A percentile compares a stretch with the other conserved stretches of the same genome.
phyloP scores from a whole-genome alignment of 2,113 vertebrate species.

The Megaceryle torquata region DNA sequence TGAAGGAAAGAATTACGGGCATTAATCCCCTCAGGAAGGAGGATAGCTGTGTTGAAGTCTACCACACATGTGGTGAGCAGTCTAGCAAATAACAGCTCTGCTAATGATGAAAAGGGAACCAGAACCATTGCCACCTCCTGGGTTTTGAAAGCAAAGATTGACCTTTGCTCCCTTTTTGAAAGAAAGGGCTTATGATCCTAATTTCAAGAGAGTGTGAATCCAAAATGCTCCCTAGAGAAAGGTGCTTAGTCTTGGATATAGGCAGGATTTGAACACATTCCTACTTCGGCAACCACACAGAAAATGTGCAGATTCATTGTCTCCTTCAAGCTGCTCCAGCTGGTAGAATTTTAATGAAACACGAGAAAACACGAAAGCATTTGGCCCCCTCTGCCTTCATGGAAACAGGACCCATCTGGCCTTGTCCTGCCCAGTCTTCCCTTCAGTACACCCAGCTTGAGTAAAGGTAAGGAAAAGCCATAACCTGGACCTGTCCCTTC shows the following conservation, averaged over 20 bases:
- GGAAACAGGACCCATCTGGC: neutral
- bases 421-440: neutral
- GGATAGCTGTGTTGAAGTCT: constrained; percentile 26
- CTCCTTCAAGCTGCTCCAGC: neutral
- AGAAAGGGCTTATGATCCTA: constrained; percentile 59
- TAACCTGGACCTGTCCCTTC: neutral
- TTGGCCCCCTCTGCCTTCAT: neutral
- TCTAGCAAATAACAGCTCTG: constrained; percentile 41
- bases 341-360: neutral
- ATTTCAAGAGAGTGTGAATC: constrained; percentile 52
- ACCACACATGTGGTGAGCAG: constrained; percentile 39
- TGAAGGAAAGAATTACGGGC: constrained; percentile 37
- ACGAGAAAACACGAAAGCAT: neutral
- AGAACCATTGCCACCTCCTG: constrained; percentile 51
- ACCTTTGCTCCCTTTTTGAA: constrained; percentile 54
- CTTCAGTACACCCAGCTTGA: neutral
- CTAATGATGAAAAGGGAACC: constrained; percentile 49
- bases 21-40: constrained; percentile 57
- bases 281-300: neutral
- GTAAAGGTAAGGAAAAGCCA: neutral
- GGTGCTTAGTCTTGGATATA: constrained; percentile 37
- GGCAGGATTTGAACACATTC: constrained; percentile 34
- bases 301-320: constrained; percentile 17
- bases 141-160: constrained; percentile 61
- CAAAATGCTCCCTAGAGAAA: constrained; percentile 55